Evolutionary conservation across 2,797 vertebrate genomes (phyloP), one percentile per base, ranked within the genome.

Genomic region (Helostoma temminkii): DNA sequence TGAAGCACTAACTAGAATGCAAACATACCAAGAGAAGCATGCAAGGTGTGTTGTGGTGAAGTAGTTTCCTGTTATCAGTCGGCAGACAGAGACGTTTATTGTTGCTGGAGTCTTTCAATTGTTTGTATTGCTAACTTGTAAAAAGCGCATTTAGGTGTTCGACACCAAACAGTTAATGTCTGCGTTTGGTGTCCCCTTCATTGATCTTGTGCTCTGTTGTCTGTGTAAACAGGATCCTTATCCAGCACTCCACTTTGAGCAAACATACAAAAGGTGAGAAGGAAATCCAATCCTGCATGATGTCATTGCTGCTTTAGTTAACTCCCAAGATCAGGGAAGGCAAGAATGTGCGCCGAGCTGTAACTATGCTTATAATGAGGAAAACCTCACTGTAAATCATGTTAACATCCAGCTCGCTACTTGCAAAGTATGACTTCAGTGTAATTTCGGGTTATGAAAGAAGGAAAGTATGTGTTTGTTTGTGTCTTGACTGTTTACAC

Each of bases 401-500:
- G 37, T 59, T 48, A 67, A 48, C 65, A 57, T 65, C 57, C 68
- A 61, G 53, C 59, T 75, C 82, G 70, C 55, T 66, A 68, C 56
- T 66, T 0, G 49, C 67, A 68, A 76, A 85, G 74, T 79, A 70
- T 19, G 76, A 41, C 71, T 57, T 67, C 45, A 56, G 59, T 65
- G 57, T 83, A 74, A 88, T 82, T 84, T 66, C 0, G 42, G 84
- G 73, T 70, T 85, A 14, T 28, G 72, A 58, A 45, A 26, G 66
- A 50, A 57, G 74, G 43, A 76, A 87, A 85, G 64, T 79, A 75
- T 75, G 71, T 74, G 75, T 83, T 75, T 87, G 82, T 88, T 76
- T 84, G 76, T 56, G 10, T 75, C 62, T 58, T 32, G 24, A 39
- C 55, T 78, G 78, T 83, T 82, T 75, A 64, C 68, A 52, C 53